Percentiles rank a stretch among this genome's conserved stretches.
phyloP scores from a whole-genome alignment of 1,140 invertebrate genomes.

The Latrodectus geometricus region DNA sequence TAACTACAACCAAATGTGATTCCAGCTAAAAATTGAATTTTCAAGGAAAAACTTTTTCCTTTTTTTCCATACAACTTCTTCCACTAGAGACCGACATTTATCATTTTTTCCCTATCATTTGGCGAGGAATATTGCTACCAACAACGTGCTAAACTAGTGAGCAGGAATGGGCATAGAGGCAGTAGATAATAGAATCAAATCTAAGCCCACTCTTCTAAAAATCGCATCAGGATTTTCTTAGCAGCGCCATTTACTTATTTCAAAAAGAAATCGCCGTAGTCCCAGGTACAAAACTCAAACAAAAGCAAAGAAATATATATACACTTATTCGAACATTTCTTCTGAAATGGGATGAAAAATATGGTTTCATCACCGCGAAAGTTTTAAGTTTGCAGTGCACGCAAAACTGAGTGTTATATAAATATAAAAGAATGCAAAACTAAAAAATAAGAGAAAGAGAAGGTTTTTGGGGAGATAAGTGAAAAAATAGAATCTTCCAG shows the following conservation, averaged over 20 bases:
- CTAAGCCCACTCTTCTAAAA: conserved; percentile 7
- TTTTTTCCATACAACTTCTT: conserved; percentile 22
- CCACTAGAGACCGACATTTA: conserved; percentile 20
- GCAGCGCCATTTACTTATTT: conserved; percentile 30
- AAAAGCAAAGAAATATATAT: conserved; percentile 15
- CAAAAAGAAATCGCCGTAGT: conserved; percentile 18
- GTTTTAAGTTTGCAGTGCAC: conserved; percentile 60
- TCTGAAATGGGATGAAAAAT: conserved; percentile 52
- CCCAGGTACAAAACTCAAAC: conserved; percentile 10
- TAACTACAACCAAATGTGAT: conserved; percentile 8
- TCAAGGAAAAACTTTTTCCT: conserved; percentile 12
- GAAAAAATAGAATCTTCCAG: conserved; percentile 56
- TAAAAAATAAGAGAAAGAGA: conserved; percentile 16
- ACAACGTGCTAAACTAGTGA: background rate
- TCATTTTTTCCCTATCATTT: conserved; percentile 11
- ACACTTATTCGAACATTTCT: background rate
- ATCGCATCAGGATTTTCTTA: conserved; percentile 45
- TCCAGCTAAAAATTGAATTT: conserved; percentile 43
- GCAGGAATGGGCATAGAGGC: background rate
- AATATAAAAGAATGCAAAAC: conserved; percentile 16
- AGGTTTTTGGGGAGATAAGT: conserved; percentile 32
- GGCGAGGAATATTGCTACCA: background rate
- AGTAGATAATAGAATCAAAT: conserved; percentile 59
- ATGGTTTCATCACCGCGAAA: conserved; percentile 56
- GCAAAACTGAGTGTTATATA: conserved; percentile 45